A percentile compares a stretch with the other conserved stretches of the same genome.
phyloP scores from a whole-genome alignment of 2,888 invertebrate genomes.

The Neoaliturus tenellus region DNA sequence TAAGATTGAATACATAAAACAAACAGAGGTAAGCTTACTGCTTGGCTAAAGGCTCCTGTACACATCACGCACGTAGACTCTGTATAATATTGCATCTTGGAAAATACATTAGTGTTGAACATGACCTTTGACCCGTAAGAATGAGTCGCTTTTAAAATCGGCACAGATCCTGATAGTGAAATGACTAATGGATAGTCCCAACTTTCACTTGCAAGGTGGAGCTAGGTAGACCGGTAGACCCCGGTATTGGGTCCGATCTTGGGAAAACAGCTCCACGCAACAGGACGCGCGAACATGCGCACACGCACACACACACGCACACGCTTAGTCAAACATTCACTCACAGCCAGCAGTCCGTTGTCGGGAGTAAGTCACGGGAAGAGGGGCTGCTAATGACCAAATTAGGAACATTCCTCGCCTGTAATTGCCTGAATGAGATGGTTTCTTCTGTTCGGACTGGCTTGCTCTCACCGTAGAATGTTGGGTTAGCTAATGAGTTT shows the following conservation, averaged over 20 bases:
- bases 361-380: constrained; percentile 3
- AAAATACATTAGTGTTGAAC: too few relatives aligned
- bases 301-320: constrained; percentile 4
- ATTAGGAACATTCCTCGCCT: neutral
- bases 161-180: neutral
- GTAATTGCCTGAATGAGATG: neutral
- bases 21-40: too few relatives aligned
- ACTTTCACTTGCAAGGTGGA: constrained; percentile 3
- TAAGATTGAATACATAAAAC: too few relatives aligned
- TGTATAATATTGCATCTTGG: too few relatives aligned
- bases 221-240: neutral
- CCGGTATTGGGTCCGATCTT: neutral
- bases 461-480: neutral
- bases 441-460: neutral
- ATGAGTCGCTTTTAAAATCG: neutral
- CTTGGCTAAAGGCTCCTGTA: too few relatives aligned
- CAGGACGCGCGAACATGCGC: neutral
- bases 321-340: neutral
- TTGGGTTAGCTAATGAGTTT: too few relatives aligned
- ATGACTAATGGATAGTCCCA: neutral
- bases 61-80: too few relatives aligned
- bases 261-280: neutral
- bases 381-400: neutral
- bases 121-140: neutral
- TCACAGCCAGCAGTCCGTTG: neutral